Conservation (phyloP, 2,888 invertebrate species). For the Bellardia pandia region DNA sequence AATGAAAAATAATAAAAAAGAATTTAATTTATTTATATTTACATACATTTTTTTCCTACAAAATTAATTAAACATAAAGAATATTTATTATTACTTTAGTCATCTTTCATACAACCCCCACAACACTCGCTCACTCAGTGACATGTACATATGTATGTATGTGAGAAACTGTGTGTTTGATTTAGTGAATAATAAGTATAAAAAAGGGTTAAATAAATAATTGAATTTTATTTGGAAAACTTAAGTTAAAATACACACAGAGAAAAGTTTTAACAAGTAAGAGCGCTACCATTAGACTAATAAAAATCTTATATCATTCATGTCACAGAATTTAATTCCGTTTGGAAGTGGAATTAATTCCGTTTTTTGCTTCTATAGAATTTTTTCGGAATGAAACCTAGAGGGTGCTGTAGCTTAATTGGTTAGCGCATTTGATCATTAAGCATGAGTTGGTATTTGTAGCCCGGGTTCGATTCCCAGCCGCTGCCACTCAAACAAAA, state of each 20-base stretch:
- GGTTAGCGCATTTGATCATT: no score
- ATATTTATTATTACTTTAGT: constrained; percentile 64
- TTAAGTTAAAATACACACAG: constrained; percentile 13
- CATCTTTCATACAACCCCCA: constrained; percentile 39
- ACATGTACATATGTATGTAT: background rate
- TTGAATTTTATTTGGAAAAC: constrained; percentile 30
- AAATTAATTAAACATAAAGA: constrained; percentile 72
- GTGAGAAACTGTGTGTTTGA: background rate
- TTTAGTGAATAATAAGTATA: constrained; percentile 6
- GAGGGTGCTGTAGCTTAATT: no score
- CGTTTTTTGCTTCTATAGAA: no score
- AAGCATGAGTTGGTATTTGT: no score
- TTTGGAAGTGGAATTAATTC: no score
- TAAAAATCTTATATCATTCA: no score
- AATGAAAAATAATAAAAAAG: constrained; percentile 11
- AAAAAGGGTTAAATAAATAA: constrained; percentile 58
- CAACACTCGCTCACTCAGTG: background rate
- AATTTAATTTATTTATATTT: constrained; percentile 39
- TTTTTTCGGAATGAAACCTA: no score
- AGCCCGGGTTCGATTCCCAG: no score
- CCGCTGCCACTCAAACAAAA: no score
- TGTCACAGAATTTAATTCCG: no score
- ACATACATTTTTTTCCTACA: constrained; percentile 36
- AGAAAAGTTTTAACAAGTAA: background rate
- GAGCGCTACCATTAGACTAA: no score